A percentile compares a stretch with the other conserved stretches of the same genome.
Evolutionary conservation across 2,888 invertebrate genomes (phyloP).

Genomic region (Drosophila stalkeri): DNA sequence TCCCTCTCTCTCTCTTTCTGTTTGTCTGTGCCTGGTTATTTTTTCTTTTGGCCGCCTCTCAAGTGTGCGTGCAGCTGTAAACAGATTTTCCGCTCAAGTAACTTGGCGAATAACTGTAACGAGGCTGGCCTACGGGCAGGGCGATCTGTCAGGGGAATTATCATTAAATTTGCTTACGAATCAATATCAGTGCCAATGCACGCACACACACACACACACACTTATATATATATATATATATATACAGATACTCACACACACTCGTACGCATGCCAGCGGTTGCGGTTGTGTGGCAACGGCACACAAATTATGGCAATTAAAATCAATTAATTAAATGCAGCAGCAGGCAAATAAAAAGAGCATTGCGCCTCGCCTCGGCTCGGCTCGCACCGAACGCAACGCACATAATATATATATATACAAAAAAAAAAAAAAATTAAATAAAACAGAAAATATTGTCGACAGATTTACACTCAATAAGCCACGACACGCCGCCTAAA

Average conservation of each 20-base stretch:
- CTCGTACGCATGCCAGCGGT: constrained; percentile 59
- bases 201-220: constrained; percentile 32
- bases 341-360: constrained; percentile 57
- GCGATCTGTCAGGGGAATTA: constrained; percentile 49
- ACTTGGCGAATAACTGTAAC: constrained; percentile 77
- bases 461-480: constrained; percentile 79
- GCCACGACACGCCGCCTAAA: constrained; percentile 79
- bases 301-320: constrained; percentile 83
- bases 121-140: constrained; percentile 43
- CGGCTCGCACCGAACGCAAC: constrained; percentile 31
- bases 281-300: constrained; percentile 79
- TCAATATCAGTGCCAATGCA: constrained; percentile 72
- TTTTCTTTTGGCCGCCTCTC: constrained; percentile 48
- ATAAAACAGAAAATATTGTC: constrained; percentile 62
- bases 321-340: constrained; percentile 83
- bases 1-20: neutral
- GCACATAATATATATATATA: constrained; percentile 37
- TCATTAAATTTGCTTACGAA: constrained; percentile 79
- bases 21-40: constrained; percentile 22
- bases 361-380: constrained; percentile 40
- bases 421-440: constrained; percentile 15
- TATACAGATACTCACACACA: neutral
- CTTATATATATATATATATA: no score
- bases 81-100: constrained; percentile 80
- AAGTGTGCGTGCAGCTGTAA: constrained; percentile 81